These are phyloP conservation scores for Agrilus planipennis DNA, from an alignment of 1,140 invertebrate genomes.

Conservation along the genomic window DNA sequence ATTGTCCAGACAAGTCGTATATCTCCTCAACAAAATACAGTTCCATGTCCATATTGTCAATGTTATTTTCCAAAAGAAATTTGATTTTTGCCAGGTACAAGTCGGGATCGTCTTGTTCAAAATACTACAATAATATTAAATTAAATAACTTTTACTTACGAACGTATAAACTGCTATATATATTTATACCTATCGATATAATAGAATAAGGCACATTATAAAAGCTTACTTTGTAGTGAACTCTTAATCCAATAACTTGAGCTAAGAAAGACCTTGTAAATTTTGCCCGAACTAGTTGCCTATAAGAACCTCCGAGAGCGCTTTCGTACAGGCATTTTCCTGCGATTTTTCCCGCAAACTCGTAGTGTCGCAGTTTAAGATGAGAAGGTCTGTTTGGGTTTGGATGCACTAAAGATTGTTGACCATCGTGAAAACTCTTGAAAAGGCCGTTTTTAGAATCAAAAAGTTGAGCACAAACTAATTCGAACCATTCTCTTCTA, in stretches of 20 bases:
- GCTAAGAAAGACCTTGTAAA: conserved; percentile 90
- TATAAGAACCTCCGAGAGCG: conserved; percentile 73
- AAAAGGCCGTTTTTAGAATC: conserved; percentile 74
- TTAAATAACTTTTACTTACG: too few species aligned
- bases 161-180: not conserved
- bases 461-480: conserved; percentile 77
- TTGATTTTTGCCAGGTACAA: conserved; percentile 84
- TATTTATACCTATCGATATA: not conserved
- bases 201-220: conserved; percentile 9
- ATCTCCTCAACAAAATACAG: conserved; percentile 81
- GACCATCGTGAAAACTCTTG: conserved; percentile 72
- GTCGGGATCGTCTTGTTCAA: conserved; percentile 92
- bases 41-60: conserved; percentile 67
- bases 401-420: conserved; percentile 79
- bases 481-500: conserved; percentile 85
- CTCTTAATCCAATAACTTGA: conserved; percentile 82
- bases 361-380: conserved; percentile 79
- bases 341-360: conserved; percentile 89
- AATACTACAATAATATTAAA: conserved; percentile 60
- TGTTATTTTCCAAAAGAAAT: conserved; percentile 83
- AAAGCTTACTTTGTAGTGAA: conserved; percentile 86
- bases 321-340: conserved; percentile 90
- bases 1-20: conserved; percentile 65
- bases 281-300: conserved; percentile 78
- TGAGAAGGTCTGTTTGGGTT: conserved; percentile 61